These are phyloP conservation scores for Caenorhabditis brenneri DNA, from an alignment of 1,140 invertebrate species.

Conservation along the genomic window DNA sequence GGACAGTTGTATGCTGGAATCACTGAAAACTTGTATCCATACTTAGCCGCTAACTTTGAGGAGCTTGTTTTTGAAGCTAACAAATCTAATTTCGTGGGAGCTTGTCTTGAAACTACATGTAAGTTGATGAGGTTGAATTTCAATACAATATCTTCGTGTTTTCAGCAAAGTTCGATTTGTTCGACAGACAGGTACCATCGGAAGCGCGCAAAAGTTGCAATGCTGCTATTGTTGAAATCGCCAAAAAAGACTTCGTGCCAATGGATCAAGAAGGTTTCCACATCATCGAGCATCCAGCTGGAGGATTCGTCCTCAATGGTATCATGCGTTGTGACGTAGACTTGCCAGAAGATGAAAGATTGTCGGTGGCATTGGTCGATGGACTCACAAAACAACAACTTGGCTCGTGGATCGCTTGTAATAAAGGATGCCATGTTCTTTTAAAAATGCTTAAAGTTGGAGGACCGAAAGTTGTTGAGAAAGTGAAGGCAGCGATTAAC, in stretches of 20 bases:
- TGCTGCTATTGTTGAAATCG: constrained; percentile 48
- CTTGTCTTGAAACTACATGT: constrained; percentile 46
- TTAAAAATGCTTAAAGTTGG: constrained; percentile 50
- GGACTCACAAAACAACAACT: constrained; percentile 43
- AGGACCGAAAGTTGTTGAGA: constrained; percentile 11
- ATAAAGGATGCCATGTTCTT: constrained; percentile 50
- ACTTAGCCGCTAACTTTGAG: constrained; percentile 56
- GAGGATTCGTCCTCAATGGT: constrained; percentile 36
- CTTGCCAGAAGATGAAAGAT: constrained; percentile 44
- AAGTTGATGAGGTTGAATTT: constrained; percentile 20
- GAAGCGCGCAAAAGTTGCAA: constrained; percentile 47
- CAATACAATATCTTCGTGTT: not conserved
- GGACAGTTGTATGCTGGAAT: constrained; percentile 50
- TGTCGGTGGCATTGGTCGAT: constrained; percentile 26
- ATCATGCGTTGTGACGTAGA: constrained; percentile 47
- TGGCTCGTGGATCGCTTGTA: constrained; percentile 49
- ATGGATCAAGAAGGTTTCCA: constrained; percentile 52
- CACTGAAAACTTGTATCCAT: constrained; percentile 39
- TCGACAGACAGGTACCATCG: constrained; percentile 46
- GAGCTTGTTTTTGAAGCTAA: constrained; percentile 53
- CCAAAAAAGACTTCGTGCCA: constrained; percentile 56
- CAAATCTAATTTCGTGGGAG: constrained; percentile 43
- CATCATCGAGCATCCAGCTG: constrained; percentile 51
- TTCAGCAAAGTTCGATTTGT: constrained; percentile 53
- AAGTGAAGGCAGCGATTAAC: constrained; percentile 21